These are phyloP conservation scores for Gracilinanus agilis DNA, from an alignment of 2,113 vertebrate species.

Conservation along the genomic window DNA sequence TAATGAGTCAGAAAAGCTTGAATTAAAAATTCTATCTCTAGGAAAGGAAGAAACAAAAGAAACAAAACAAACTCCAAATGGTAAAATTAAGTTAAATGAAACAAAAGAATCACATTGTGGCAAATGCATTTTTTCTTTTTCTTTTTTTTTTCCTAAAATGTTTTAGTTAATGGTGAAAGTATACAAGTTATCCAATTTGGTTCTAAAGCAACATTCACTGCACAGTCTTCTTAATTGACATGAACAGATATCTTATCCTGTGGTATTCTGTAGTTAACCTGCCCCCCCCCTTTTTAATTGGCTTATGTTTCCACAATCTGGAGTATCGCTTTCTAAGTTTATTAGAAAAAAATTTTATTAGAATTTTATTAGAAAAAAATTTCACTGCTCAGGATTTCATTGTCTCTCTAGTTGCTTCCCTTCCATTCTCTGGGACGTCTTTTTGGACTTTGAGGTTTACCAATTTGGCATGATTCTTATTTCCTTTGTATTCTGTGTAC, in stretches of 20 bases:
- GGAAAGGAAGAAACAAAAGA: neutral
- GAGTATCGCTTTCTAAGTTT: neutral
- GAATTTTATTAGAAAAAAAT: neutral
- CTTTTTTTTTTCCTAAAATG: neutral
- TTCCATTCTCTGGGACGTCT: neutral
- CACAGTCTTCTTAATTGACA: neutral
- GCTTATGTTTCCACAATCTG: neutral
- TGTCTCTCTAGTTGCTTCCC: neutral
- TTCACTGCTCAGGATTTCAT: neutral
- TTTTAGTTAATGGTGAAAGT: slow-evolving; percentile 20
- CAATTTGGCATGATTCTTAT: slow-evolving; percentile 26
- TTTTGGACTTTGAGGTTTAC: slow-evolving; percentile 9
- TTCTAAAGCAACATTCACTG: slow-evolving; percentile 30
- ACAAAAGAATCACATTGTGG: neutral
- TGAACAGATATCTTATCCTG: neutral
- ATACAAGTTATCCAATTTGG: neutral
- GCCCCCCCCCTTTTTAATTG: too few relatives aligned
- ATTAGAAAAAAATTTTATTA: neutral
- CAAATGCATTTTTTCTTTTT: neutral
- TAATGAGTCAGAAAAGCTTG: neutral
- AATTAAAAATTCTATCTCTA: neutral
- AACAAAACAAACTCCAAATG: neutral
- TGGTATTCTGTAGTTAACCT: neutral
- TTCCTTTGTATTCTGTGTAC: slow-evolving; percentile 21
- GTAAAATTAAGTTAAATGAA: neutral